Conservation (phyloP, 2,797 vertebrate genomes). For the Valencia hispanica region DNA sequence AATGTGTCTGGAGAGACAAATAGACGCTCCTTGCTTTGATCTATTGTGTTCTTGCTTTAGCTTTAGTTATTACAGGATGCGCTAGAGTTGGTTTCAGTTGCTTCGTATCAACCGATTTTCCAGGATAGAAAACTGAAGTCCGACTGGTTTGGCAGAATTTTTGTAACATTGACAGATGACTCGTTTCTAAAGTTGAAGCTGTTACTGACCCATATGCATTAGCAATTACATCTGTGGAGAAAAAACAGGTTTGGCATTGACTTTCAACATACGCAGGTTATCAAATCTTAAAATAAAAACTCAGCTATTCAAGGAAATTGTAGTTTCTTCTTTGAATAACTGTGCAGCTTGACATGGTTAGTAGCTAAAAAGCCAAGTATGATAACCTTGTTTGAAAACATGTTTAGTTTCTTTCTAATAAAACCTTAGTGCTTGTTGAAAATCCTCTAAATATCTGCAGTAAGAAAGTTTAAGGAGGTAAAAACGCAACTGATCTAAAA, state of each 20-base stretch:
- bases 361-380: background rate
- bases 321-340: background rate
- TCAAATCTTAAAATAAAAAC: background rate
- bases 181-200: conserved; percentile 3
- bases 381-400: background rate
- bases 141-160: conserved; percentile 10
- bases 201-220: conserved; percentile 12
- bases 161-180: conserved; percentile 36
- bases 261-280: background rate
- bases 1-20: conserved; percentile 18
- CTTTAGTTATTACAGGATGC: conserved; percentile 15
- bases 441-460: background rate
- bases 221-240: background rate
- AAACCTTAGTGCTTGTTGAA: background rate
- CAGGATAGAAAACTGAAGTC: conserved; percentile 33
- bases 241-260: conserved; percentile 6
- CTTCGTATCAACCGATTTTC: conserved; percentile 31
- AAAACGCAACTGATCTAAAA: background rate
- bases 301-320: background rate
- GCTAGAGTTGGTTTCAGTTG: background rate
- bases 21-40: background rate
- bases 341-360: background rate
- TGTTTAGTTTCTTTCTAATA: background rate
- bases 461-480: background rate
- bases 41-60: background rate